Base-by-base conservation (phyloP, 2,797 vertebrate genomes). In the Anas bernieri region DNA sequence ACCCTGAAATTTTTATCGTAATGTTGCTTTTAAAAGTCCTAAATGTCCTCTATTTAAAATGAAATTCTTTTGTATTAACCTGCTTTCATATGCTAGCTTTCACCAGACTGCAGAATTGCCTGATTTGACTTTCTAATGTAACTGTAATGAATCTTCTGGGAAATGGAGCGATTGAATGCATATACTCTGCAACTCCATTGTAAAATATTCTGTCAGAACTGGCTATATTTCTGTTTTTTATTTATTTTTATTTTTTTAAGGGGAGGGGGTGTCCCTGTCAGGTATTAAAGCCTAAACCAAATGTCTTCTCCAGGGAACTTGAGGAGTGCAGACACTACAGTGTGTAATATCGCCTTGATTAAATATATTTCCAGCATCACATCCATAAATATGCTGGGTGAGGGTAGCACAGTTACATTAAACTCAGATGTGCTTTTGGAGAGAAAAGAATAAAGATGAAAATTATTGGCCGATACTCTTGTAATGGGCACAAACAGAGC, bases 91-190 rank as follows among this genome's bases (percentile, higher is more conserved):
- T 96, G 97, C 96, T 96, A 56, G 97, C 96, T 98, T 98, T 98
- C 96, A 87, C 97, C 97, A 98, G 98, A 98, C 98, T 98, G 98
- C 98, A 98, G 98, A 98, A 98, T 98, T 98, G 98, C 98, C 98
- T 99, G 98, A 99, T 99, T 99, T 99, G 99, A 99, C 99, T 99
- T 99, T 99, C 98, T 99, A 99, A 99, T 99, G 98, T 98, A 96
- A 98, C 98, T 98, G 98, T 99, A 98, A 99, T 99, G 98, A 99
- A 99, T 98, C 98, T 98, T 98, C 97, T 97, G 98, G 98, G 98
- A 98, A 98, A 98, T 97, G 84, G 96, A 97, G 97, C 92, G 97
- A 98, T 97, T 98, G 97, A 98, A 97, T 96, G 96, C 97, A 94
- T 97, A 92, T 50, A 97, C 92, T 92, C 93, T 97, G 97, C 97